These are phyloP conservation scores for Bombus ignitus DNA, from an alignment of 1,140 invertebrate genomes.

Conservation along the genomic window DNA sequence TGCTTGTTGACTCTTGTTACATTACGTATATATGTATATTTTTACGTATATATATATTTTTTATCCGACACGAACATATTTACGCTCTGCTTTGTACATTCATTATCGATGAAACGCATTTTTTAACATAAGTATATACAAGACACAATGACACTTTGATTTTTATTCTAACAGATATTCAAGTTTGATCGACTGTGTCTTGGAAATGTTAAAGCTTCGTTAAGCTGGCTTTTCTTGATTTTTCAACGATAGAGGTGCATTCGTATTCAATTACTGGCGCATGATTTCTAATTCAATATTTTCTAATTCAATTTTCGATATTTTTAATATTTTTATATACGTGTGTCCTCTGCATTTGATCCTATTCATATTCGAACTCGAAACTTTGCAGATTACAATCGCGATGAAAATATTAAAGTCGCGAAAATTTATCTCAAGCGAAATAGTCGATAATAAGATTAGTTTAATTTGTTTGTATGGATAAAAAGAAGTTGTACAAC, in stretches of 20 bases:
- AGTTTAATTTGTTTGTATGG: neutral
- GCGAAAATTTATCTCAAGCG: neutral
- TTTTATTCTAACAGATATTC: neutral
- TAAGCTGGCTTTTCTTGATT: neutral
- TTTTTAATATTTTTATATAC: neutral
- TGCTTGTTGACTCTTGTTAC: constrained; percentile 16
- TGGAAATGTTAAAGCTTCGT: neutral
- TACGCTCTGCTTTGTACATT: constrained; percentile 11
- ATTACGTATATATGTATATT: neutral
- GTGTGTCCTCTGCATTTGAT: neutral
- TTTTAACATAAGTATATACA: neutral
- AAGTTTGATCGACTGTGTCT: neutral
- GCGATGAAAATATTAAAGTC: neutral
- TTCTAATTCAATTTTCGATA: neutral
- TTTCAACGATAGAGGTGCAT: neutral
- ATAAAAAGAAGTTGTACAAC: neutral
- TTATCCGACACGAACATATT: neutral
- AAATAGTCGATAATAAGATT: neutral
- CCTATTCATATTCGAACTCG: neutral
- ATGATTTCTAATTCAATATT: constrained; percentile 25
- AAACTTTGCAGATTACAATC: too few species aligned
- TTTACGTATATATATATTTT: neutral
- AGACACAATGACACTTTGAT: neutral
- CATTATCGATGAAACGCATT: neutral
- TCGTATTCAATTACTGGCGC: neutral